Conservation (phyloP, 2,888 invertebrate species). For the Chelonus formosanus region DNA sequence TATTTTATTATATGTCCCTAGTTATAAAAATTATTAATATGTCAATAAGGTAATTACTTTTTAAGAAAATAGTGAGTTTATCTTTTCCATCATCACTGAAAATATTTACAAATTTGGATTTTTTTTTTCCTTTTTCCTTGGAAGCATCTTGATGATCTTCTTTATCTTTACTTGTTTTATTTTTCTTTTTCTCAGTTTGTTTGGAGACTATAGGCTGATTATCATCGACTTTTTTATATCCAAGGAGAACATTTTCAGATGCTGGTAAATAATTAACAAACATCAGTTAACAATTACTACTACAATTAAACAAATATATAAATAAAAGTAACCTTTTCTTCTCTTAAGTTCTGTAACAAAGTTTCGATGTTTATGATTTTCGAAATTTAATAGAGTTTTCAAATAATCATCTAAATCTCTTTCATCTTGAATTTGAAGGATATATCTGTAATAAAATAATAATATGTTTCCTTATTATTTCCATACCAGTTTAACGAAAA, state of each 20-base stretch:
- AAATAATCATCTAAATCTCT: slow-evolving; percentile 82
- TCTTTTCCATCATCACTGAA: slow-evolving; percentile 76
- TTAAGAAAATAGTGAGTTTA: slow-evolving; percentile 66
- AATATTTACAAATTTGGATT: slow-evolving; percentile 78
- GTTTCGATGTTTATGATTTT: slow-evolving; percentile 72
- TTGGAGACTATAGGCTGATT: slow-evolving; percentile 42
- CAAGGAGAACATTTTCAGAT: slow-evolving; percentile 40
- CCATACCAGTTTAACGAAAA: slow-evolving; percentile 8
- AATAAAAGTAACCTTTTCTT: slow-evolving; percentile 20
- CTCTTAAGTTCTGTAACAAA: slow-evolving; percentile 72
- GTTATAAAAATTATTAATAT: slow-evolving; percentile 6
- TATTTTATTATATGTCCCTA: neutral
- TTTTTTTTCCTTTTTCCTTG: slow-evolving; percentile 67
- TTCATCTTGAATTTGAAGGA: slow-evolving; percentile 76
- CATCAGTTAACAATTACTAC: neutral
- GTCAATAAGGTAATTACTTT: slow-evolving; percentile 55
- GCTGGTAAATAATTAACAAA: slow-evolving; percentile 36
- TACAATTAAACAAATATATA: neutral
- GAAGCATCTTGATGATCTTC: slow-evolving; percentile 38
- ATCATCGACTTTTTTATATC: slow-evolving; percentile 53
- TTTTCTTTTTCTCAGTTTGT: slow-evolving; percentile 56
- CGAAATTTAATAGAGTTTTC: slow-evolving; percentile 76
- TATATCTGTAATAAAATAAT: slow-evolving; percentile 45
- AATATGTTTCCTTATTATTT: slow-evolving; percentile 2
- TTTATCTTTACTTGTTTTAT: slow-evolving; percentile 50